Base-by-base conservation (phyloP, 2,888 invertebrate genomes). In the Troides helena region DNA sequence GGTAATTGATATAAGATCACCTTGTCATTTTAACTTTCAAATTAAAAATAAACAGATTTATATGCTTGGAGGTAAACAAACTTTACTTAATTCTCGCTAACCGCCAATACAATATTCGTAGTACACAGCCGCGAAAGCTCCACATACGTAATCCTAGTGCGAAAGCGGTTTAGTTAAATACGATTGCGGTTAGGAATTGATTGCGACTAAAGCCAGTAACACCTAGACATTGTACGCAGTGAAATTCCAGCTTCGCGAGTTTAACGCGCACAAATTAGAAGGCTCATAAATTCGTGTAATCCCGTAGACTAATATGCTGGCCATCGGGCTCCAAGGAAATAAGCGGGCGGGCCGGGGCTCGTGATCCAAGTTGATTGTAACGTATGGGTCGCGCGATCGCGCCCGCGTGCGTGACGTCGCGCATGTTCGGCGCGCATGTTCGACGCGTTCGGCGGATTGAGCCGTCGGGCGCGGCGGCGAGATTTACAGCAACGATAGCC, bases 401-500 rank as follows among this genome's bases (percentile, higher is more conserved):
- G 21, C 21, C 21, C 21, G 21, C 21, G 21, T 21, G 21, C 21
- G 21, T 21, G 21, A 21, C 21, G 80, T 70, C 68, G 72, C 76
- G 57, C 57, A 80, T 83, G 82, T 30, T 21, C 30, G 5, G 3
- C 30, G 30, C 30, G 30, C 30, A 83, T 84, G 87, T 86, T 85
- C 85, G 85, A 78, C 78, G 82, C 82, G 83, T 83, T 81, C 82
- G 88, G 87, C 82, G 88, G 88, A 92, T 91, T 91, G 90, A 92
- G 88, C 83, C 87, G 88, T 91, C 90, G 84, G 82, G 82, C 81
- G 80, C 80, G 18, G 78, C 79, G 77, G 77, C 73, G 79, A 90
- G 90, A 91, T 91, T 90, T 88, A 92, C 87, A 77, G 84, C 85
- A 78, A 81, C 84, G 89, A 90, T 89, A 87, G 83, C 81, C 82